Evolutionary conservation across 2,113 vertebrate species (phyloP).

Genomic region (Isichthys henryi): DNA sequence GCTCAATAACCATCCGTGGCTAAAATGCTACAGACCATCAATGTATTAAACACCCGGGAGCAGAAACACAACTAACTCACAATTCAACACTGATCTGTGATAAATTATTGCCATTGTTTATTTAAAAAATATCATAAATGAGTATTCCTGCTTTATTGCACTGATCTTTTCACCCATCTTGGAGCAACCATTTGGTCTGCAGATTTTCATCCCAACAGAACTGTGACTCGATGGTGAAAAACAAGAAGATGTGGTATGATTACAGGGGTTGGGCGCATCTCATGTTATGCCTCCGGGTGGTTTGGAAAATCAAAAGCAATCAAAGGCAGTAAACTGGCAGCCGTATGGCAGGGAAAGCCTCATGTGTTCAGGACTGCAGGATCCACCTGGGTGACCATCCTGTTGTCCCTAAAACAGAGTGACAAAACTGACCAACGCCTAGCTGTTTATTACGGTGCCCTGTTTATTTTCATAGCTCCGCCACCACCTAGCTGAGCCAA

Average conservation of each 20-base stretch:
- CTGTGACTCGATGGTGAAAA: background rate
- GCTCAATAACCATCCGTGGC: background rate
- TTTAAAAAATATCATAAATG: background rate
- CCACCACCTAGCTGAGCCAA: background rate
- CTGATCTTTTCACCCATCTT: background rate
- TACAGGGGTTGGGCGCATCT: background rate
- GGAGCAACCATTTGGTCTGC: background rate
- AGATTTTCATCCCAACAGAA: background rate
- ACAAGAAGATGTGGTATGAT: background rate
- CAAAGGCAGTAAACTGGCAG: background rate
- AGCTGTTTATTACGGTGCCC: background rate
- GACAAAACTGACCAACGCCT: background rate
- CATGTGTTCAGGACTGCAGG: background rate
- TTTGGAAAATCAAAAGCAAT: background rate
- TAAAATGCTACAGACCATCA: background rate
- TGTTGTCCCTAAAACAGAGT: background rate
- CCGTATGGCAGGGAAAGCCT: background rate
- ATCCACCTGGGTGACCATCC: background rate
- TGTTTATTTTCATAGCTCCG: background rate
- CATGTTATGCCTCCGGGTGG: background rate
- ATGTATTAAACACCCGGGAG: background rate
- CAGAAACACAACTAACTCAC: background rate
- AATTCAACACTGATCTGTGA: background rate
- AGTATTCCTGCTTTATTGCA: background rate
- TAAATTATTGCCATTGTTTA: background rate